Evolutionary conservation across 2,888 invertebrate genomes (phyloP).

Genomic region (Erebia aethiops): DNA sequence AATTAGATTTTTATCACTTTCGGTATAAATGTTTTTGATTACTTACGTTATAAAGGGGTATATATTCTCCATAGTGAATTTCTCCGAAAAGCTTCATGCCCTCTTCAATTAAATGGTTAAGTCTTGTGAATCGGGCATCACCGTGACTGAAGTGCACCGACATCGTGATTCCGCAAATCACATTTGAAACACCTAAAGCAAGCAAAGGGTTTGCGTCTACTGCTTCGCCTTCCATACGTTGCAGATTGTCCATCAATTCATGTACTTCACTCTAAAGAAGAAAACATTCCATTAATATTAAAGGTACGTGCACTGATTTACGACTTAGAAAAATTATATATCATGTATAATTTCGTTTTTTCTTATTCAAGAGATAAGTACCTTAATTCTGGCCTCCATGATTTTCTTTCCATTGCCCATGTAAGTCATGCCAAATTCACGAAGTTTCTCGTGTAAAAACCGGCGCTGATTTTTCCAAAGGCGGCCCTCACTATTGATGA

Average conservation of each 20-base stretch:
- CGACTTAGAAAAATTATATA: conserved; percentile 3
- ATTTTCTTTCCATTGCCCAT: conserved; percentile 90
- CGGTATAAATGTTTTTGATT: neutral
- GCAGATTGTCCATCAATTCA: conserved; percentile 86
- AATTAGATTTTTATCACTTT: neutral
- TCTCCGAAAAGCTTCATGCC: conserved; percentile 94
- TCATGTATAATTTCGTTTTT: neutral
- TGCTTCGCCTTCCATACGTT: conserved; percentile 85
- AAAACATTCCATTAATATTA: conserved; percentile 42
- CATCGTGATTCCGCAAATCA: conserved; percentile 96
- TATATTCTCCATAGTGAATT: conserved; percentile 91
- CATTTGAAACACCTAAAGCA: conserved; percentile 93
- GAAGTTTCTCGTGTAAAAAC: conserved; percentile 92
- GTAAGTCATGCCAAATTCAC: conserved; percentile 94
- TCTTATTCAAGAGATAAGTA: conserved; percentile 49
- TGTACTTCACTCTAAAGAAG: conserved; percentile 87
- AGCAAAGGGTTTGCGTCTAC: conserved; percentile 89
- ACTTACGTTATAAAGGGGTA: conserved; percentile 87
- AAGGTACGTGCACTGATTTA: neutral
- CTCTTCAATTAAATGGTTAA: conserved; percentile 94
- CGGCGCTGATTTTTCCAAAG: conserved; percentile 95
- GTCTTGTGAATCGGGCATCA: conserved; percentile 89
- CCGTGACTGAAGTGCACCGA: conserved; percentile 91
- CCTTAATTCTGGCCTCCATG: conserved; percentile 94
- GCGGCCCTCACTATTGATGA: conserved; percentile 93